A percentile compares a stretch with the other conserved stretches of the same genome.
Evolutionary conservation across 2,113 vertebrate species (phyloP).

Genomic region (Tyrannus savana): DNA sequence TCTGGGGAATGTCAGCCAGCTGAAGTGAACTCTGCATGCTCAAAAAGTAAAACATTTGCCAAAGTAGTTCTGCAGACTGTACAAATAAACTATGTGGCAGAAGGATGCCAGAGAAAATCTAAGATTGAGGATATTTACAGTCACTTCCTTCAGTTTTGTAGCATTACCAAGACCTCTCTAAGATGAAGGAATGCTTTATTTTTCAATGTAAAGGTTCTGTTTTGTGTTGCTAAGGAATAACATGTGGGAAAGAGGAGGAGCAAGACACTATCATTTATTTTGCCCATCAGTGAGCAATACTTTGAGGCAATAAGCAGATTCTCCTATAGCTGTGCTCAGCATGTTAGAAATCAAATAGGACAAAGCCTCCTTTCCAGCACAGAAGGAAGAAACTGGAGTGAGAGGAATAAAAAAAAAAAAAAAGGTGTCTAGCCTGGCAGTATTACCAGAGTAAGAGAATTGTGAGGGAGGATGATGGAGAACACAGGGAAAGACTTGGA

Average conservation of each 20-base stretch:
- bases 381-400: neutral
- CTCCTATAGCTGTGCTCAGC: neutral
- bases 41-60: neutral
- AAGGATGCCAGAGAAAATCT: neutral
- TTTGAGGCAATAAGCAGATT: neutral
- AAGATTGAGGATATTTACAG: neutral
- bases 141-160: neutral
- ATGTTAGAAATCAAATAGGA: neutral
- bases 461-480: neutral
- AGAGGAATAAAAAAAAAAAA: neutral
- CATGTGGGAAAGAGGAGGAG: neutral
- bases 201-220: neutral
- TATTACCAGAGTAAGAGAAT: neutral
- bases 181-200: neutral
- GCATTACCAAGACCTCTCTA: neutral
- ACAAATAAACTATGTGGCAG: neutral
- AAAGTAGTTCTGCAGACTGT: neutral
- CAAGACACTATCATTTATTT: neutral
- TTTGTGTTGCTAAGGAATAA: neutral
- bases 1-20: neutral
- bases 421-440: neutral
- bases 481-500: neutral
- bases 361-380: neutral
- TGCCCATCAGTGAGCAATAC: neutral
- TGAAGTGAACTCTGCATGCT: neutral